A percentile compares a stretch with the other conserved stretches of the same genome.
These are phyloP conservation scores for Helicoverpa assulta DNA, from an alignment of 2,888 invertebrate species.

Conservation along the genomic window DNA sequence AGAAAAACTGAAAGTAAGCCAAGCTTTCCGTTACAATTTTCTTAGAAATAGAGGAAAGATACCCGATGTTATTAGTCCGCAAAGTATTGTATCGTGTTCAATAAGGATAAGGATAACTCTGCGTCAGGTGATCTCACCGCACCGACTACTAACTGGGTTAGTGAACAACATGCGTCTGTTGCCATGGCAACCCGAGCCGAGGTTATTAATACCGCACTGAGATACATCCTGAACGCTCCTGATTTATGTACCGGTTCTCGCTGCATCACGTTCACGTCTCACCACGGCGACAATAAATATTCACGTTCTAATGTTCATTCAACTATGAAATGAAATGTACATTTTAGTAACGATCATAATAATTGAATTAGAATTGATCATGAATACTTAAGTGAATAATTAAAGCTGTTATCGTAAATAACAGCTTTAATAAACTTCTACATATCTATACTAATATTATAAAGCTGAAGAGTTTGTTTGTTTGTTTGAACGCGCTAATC, in stretches of 20 bases:
- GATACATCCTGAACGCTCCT: not conserved
- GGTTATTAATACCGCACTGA: conserved; percentile 13
- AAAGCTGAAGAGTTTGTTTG: too few species aligned
- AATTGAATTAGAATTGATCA: conserved; percentile 7
- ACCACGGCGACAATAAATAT: not conserved
- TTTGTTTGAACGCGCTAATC: too few species aligned
- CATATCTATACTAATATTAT: too few species aligned
- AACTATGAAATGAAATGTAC: not conserved
- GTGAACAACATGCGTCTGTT: conserved; percentile 42
- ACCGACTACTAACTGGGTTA: conserved; percentile 43
- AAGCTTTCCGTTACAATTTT: not conserved
- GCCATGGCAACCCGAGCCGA: conserved; percentile 25
- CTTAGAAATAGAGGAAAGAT: not conserved
- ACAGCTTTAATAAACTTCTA: not conserved
- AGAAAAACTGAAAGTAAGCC: not conserved
- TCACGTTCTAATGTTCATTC: not conserved
- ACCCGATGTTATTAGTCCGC: not conserved
- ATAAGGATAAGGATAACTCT: conserved; percentile 41
- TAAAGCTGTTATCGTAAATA: not conserved
- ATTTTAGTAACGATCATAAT: conserved; percentile 1
- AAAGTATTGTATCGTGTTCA: conserved; percentile 21
- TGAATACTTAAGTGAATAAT: conserved; percentile 2
- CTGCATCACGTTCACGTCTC: not conserved
- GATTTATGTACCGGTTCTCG: not conserved
- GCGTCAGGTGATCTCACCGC: conserved; percentile 52